Evolutionary conservation across 2,113 vertebrate genomes (phyloP).

Genomic region (Heloderma charlesbogerti): DNA sequence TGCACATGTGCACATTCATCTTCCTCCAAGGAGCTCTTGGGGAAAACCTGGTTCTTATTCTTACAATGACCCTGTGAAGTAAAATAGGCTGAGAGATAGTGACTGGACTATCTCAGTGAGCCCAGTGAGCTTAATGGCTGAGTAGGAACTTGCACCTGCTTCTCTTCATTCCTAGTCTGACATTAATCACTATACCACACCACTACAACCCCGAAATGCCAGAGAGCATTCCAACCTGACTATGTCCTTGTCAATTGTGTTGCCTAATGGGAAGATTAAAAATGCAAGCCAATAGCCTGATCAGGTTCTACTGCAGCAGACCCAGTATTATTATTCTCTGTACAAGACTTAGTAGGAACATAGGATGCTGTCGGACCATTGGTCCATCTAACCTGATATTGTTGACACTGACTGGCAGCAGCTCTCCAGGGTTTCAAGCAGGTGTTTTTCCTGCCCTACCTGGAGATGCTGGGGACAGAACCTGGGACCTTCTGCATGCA

Average conservation of each 20-base stretch:
- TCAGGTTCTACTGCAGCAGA: neutral
- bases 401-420: too few species aligned
- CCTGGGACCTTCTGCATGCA: too few species aligned
- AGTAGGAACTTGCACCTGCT: neutral
- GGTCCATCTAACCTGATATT: too few species aligned
- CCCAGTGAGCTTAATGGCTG: neutral
- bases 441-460: too few species aligned
- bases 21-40: neutral
- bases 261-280: neutral
- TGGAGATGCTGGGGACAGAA: too few species aligned
- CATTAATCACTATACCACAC: neutral
- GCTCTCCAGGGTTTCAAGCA: too few species aligned
- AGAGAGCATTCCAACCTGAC: neutral
- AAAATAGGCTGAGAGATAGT: neutral
- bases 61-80: too few species aligned
- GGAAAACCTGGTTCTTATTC: neutral
- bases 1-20: neutral
- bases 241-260: neutral
- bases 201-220: too few species aligned
- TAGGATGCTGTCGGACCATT: too few species aligned
- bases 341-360: neutral
- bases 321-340: too few species aligned
- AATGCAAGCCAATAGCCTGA: neutral
- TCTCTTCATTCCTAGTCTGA: neutral
- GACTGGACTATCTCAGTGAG: neutral